These are phyloP conservation scores for Calcarius lapponicus DNA, from an alignment of 2,797 vertebrate species.

Conservation along the genomic window DNA sequence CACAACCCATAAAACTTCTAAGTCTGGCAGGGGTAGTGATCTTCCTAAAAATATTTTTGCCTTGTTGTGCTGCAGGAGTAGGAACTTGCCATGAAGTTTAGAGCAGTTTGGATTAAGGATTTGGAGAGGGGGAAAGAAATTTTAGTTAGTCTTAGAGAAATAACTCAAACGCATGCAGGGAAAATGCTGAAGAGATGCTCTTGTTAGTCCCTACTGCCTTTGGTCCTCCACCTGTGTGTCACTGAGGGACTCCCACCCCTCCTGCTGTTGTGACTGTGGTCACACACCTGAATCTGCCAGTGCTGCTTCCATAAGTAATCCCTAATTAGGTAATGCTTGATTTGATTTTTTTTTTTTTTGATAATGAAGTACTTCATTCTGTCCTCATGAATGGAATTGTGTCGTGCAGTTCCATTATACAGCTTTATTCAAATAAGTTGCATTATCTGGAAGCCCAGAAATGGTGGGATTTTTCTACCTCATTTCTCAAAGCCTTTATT, in stretches of 20 bases:
- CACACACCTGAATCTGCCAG: rapidly evolving
- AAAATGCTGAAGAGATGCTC: neutral
- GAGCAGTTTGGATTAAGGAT: neutral
- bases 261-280: neutral
- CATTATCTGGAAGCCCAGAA: neutral
- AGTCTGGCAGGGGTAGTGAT: neutral
- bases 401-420: neutral
- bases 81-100: neutral
- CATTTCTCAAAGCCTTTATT: constrained; percentile 23
- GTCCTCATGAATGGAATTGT: neutral
- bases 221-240: neutral
- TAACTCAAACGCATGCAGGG: neutral
- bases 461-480: neutral
- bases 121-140: neutral
- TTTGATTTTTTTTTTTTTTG: neutral
- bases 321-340: neutral
- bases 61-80: neutral
- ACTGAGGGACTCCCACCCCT: neutral
- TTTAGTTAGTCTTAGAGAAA: neutral
- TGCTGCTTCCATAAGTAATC: neutral
- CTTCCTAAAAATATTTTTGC: neutral
- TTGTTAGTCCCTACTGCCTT: neutral
- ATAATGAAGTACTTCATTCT: neutral
- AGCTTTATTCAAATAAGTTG: neutral
- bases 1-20: neutral